These are phyloP conservation scores for Meteorus sp. DNA, from an alignment of 1,140 invertebrate genomes.

Conservation along the genomic window DNA sequence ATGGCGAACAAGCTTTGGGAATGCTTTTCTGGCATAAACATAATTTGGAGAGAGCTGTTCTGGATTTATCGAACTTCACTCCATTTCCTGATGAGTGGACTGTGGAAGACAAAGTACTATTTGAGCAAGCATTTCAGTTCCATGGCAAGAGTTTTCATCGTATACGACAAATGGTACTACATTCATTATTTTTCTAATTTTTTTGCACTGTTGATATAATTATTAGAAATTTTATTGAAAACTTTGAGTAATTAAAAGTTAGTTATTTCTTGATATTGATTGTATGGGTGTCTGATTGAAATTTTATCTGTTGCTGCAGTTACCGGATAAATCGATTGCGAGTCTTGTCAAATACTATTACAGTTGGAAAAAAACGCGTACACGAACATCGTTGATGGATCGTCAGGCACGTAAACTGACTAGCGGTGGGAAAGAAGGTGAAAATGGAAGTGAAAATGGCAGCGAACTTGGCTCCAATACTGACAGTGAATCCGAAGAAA, in stretches of 20 bases:
- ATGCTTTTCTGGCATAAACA: slow-evolving; percentile 99
- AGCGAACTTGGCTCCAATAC: slow-evolving; percentile 77
- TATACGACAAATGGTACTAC: slow-evolving; percentile 91
- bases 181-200: slow-evolving; percentile 15
- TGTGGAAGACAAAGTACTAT: slow-evolving; percentile 95
- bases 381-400: slow-evolving; percentile 92
- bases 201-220: slow-evolving; percentile 19
- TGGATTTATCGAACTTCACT: slow-evolving; percentile 95
- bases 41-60: slow-evolving; percentile 87
- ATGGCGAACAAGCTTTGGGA: slow-evolving; percentile 94
- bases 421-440: slow-evolving; percentile 61
- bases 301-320: slow-evolving; percentile 58
- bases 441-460: slow-evolving; percentile 76
- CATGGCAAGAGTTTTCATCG: slow-evolving; percentile 98
- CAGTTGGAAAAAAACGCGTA: slow-evolving; percentile 95
- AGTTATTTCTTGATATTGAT: too few relatives aligned
- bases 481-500: slow-evolving; percentile 85
- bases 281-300: too few relatives aligned
- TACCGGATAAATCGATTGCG: slow-evolving; percentile 96
- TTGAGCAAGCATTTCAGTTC: slow-evolving; percentile 97
- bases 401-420: slow-evolving; percentile 76
- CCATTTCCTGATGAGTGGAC: slow-evolving; percentile 99
- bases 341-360: slow-evolving; percentile 98
- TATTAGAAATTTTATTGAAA: slow-evolving; percentile 5
- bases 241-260: too few relatives aligned